phyloP scores from a whole-genome alignment of 2,797 vertebrate genomes.

The Fratercula arctica region DNA sequence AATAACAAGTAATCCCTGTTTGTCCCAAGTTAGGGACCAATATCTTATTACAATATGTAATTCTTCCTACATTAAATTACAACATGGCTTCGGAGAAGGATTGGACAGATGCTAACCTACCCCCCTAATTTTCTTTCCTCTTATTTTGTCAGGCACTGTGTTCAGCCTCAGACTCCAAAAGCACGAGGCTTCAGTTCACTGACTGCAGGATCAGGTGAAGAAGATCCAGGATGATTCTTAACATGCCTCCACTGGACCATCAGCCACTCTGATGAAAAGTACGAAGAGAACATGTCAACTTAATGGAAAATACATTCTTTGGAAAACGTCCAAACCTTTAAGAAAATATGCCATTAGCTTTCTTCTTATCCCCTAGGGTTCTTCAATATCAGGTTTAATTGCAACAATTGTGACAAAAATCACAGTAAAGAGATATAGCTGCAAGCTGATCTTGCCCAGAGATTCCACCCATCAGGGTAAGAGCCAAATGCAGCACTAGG shows the following conservation, averaged over 20 bases:
- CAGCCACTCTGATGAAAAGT: background rate
- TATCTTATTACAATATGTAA: background rate
- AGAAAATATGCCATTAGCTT: conserved; percentile 1
- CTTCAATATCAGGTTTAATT: conserved; percentile 23
- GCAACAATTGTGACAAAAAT: conserved; percentile 30
- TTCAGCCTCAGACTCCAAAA: background rate
- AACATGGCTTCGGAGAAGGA: background rate
- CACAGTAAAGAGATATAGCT: background rate
- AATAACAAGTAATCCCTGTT: background rate
- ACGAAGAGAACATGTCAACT: background rate
- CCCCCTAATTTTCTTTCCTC: background rate
- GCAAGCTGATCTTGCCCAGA: background rate
- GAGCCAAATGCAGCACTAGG: background rate
- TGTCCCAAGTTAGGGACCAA: background rate
- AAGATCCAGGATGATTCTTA: background rate
- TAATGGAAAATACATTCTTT: background rate
- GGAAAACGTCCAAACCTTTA: conserved; percentile 19
- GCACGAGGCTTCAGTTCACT: background rate
- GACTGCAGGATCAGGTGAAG: background rate
- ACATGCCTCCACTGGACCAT: background rate
- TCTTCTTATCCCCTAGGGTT: background rate
- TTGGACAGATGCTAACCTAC: background rate
- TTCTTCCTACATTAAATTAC: background rate
- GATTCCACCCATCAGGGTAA: background rate
- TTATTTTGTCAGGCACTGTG: background rate